A percentile compares a stretch with the other conserved stretches of the same genome.
phyloP scores from a whole-genome alignment of 2,797 vertebrate species.

The Esox lucius region DNA sequence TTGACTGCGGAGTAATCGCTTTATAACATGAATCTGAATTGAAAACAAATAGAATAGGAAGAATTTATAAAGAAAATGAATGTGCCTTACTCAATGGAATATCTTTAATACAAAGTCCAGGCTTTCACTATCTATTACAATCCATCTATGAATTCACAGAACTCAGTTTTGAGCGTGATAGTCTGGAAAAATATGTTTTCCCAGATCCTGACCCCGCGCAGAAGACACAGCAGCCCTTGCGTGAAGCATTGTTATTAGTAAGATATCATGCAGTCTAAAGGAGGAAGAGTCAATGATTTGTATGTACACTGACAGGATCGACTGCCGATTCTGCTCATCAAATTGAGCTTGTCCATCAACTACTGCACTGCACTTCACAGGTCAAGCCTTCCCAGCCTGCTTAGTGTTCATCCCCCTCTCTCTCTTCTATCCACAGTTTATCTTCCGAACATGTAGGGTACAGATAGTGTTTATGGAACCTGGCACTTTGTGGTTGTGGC shows the following conservation, averaged over 20 bases:
- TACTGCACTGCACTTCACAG: background rate
- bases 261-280: background rate
- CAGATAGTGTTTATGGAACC: constrained; percentile 59
- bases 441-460: constrained; percentile 56
- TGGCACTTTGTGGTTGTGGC: constrained; percentile 65
- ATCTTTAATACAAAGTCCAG: background rate
- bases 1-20: too few relatives aligned
- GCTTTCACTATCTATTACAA: background rate
- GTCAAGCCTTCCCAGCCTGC: constrained; percentile 1
- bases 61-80: background rate
- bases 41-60: background rate
- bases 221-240: constrained; percentile 24
- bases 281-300: constrained; percentile 13
- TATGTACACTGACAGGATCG: background rate
- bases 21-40: too few relatives aligned
- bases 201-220: constrained; percentile 21
- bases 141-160: background rate
- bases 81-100: background rate
- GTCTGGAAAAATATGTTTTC: background rate
- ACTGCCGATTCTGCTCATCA: constrained; percentile 23
- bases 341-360: constrained; percentile 28
- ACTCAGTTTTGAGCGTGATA: background rate
- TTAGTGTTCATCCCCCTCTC: background rate
- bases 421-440: constrained; percentile 30
- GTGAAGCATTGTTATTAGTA: constrained; percentile 26